These are phyloP conservation scores for Sebastes ruberrimus DNA, from an alignment of 2,797 vertebrate species.

Conservation along the genomic window DNA sequence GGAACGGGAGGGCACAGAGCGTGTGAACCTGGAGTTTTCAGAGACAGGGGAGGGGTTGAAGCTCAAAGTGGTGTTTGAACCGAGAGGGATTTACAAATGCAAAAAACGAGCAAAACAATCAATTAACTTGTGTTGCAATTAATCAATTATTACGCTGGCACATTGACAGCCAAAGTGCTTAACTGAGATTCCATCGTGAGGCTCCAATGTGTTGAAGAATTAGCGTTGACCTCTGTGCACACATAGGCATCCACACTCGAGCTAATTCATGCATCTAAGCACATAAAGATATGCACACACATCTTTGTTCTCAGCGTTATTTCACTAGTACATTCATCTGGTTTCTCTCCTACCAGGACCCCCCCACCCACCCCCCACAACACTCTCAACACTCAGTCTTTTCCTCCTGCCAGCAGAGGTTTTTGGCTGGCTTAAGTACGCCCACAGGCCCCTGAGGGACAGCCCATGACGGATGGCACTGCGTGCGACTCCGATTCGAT, in stretches of 20 bases:
- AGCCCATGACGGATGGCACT: conserved; percentile 77
- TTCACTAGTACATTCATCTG: conserved; percentile 48
- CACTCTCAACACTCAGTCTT: conserved; percentile 40
- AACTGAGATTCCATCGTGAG: conserved; percentile 40
- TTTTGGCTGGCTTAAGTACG: conserved; percentile 76
- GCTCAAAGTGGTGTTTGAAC: conserved; percentile 71
- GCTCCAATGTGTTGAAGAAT: conserved; percentile 43
- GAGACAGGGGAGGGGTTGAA: conserved; percentile 21
- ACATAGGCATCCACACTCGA: conserved; percentile 10
- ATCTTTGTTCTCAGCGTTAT: conserved; percentile 38
- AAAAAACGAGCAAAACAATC: conserved; percentile 70
- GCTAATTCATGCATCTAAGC: conserved; percentile 49
- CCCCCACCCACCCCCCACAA: background rate
- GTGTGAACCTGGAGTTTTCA: conserved; percentile 68
- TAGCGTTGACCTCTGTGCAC: conserved; percentile 61
- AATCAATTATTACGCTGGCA: conserved; percentile 65
- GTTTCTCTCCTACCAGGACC: conserved; percentile 28
- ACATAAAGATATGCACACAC: conserved; percentile 44
- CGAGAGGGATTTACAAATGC: conserved; percentile 61
- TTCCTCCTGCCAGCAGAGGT: conserved; percentile 63
- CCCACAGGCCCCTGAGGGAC: conserved; percentile 77
- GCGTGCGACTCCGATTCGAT: conserved; percentile 79
- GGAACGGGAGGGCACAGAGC: conserved; percentile 45
- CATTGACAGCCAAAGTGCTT: conserved; percentile 64
- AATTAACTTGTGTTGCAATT: conserved; percentile 72